Base-by-base conservation (phyloP, 2,113 vertebrate genomes). In the Xyliphius kryptos region DNA sequence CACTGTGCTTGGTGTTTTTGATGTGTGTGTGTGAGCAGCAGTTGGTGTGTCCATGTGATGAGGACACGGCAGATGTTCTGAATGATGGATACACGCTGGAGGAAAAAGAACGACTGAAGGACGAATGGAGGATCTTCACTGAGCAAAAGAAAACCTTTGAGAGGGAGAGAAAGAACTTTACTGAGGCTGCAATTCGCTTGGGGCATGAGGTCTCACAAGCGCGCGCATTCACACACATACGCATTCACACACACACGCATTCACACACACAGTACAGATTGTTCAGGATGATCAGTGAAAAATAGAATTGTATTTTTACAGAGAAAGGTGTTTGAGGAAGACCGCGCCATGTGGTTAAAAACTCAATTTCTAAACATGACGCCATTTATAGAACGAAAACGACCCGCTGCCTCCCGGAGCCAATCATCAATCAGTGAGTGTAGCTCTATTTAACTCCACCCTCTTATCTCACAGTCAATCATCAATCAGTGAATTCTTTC, bases 71-170 rank as follows among this genome's bases (percentile, higher is more conserved):
- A 2, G 83, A 87, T 52, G 76, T 97, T n/a, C 85, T 97, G 14
- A 88, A 90, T 48, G 95, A 91, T 74, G 94, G 94, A 79, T 98
- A 97, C 68, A 88, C 94, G 5, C 73, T 97, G 71, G 95, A 97
- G 76, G 95, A 98, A 75, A 94, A 90, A 58, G 93, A 97, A 60
- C 90, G 93, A 6, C 88, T 98, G 63, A 90, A 95, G 73, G 92
- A 97, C 68, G 95, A 97, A 26, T 98, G 94, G 95, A 87, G 77
- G 15, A 83, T 96, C 3, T 97, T 98, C 77, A 88, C 79, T 71
- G 93, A 97, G 19, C 94, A 98, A 68, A 97, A 91, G 77, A 91
- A 85, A 74, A 98, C 95, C 73, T 98, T 98, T 66, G 95, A 97
- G 77, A 89, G 82, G 71, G 95, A 98, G 67, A 86, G 94, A 71